These are phyloP conservation scores for Thomomys bottae DNA, from an alignment of 2,113 vertebrate genomes.

Conservation along the genomic window DNA sequence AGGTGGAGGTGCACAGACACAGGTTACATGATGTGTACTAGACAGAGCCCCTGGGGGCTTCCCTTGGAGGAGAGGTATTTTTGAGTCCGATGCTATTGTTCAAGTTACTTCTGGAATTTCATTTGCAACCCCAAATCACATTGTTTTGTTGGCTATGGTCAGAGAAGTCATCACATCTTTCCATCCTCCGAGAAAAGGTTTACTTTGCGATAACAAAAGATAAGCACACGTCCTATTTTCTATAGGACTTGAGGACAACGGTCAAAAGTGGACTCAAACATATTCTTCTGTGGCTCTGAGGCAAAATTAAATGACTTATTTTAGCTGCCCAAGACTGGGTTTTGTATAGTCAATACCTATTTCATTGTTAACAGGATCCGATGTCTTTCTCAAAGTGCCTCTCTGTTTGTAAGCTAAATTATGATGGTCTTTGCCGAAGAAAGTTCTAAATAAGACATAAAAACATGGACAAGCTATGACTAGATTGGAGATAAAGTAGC, in stretches of 20 bases:
- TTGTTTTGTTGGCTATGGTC: not conserved
- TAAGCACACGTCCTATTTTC: not conserved
- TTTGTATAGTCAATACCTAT: not conserved
- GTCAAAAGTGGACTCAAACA: not conserved
- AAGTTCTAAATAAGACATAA: not conserved
- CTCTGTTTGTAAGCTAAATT: not conserved
- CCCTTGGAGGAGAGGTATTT: not conserved
- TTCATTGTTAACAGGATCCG: not conserved
- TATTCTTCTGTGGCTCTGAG: not conserved
- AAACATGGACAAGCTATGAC: not conserved
- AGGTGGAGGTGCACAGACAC: not conserved
- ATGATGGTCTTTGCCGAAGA: not conserved
- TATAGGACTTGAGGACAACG: not conserved
- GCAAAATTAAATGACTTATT: not conserved
- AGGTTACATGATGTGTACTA: accelerated
- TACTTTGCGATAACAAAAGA: not conserved
- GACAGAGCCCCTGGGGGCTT: not conserved
- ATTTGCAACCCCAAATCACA: not conserved
- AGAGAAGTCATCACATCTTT: not conserved
- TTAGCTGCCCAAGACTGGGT: not conserved
- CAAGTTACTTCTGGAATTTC: not conserved
- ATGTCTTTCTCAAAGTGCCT: not conserved
- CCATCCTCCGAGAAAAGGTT: not conserved
- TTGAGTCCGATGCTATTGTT: not conserved
- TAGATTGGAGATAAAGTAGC: not conserved